phyloP scores from a whole-genome alignment of 2,888 invertebrate species.

The Notodonta dromedarius region DNA sequence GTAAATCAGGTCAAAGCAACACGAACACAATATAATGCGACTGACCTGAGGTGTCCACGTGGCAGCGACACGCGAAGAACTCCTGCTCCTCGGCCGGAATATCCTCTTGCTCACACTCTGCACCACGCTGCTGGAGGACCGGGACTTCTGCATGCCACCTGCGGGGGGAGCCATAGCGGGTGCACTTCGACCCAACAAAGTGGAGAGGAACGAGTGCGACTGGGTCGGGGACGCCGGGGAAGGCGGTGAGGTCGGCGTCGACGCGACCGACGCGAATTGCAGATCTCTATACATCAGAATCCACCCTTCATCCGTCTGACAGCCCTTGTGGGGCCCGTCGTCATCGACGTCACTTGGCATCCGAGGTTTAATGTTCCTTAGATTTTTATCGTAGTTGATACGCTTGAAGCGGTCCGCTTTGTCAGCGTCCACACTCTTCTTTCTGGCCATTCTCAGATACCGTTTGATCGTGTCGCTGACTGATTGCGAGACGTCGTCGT shows the following conservation, averaged over 20 bases:
- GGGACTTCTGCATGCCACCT: constrained; percentile 95
- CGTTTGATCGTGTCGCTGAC: constrained; percentile 94
- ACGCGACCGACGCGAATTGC: constrained; percentile 65
- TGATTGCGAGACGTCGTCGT: constrained; percentile 93
- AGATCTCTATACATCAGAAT: constrained; percentile 79
- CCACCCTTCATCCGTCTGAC: constrained; percentile 92
- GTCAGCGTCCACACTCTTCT: constrained; percentile 92
- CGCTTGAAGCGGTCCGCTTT: constrained; percentile 93
- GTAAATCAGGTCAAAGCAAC: not conserved
- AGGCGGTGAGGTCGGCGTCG: constrained; percentile 79
- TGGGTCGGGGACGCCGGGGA: constrained; percentile 79
- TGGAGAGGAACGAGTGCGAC: constrained; percentile 75
- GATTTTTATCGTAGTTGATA: constrained; percentile 93
- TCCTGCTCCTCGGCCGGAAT: constrained; percentile 93
- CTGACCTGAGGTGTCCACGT: constrained; percentile 95
- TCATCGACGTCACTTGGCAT: constrained; percentile 91
- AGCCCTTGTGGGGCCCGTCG: constrained; percentile 89
- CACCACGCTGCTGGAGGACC: constrained; percentile 94
- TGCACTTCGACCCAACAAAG: constrained; percentile 67
- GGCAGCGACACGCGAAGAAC: constrained; percentile 87
- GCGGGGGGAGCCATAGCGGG: constrained; percentile 69
- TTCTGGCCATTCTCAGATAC: constrained; percentile 93
- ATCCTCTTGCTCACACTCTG: constrained; percentile 93
- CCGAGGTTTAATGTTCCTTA: constrained; percentile 92
- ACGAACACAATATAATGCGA: constrained; percentile 52